Conservation (phyloP, 2,888 invertebrate genomes). For the Automeris io region DNA sequence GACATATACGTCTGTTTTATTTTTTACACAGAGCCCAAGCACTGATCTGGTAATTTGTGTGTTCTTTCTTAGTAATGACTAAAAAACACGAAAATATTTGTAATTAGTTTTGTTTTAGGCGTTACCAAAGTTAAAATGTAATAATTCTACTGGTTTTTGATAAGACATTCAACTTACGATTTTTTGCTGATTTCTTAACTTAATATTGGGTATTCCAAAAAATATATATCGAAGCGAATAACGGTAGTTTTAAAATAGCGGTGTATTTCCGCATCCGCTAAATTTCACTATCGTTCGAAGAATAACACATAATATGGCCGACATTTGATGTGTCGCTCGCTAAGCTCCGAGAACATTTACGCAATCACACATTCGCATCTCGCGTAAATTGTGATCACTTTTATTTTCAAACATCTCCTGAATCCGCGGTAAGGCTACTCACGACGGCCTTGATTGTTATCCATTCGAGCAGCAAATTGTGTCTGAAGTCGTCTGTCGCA, state of each 20-base stretch:
- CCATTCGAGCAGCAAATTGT: constrained; percentile 43
- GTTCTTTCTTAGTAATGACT: constrained; percentile 65
- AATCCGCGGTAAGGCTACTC: constrained; percentile 31
- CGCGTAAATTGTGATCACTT: constrained; percentile 59
- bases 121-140: constrained; percentile 26
- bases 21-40: too few species aligned
- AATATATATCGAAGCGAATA: too few species aligned
- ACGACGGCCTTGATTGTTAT: constrained; percentile 51
- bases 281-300: too few species aligned
- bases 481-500: constrained; percentile 48
- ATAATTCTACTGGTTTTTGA: too few species aligned
- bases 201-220: too few species aligned
- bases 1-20: too few species aligned
- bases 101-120: constrained; percentile 38
- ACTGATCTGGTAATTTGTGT: constrained; percentile 60
- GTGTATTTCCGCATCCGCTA: too few species aligned
- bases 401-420: constrained; percentile 56
- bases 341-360: constrained; percentile 25
- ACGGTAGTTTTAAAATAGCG: too few species aligned
- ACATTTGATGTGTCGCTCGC: background rate
- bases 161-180: too few species aligned
- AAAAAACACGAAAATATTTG: constrained; percentile 35
- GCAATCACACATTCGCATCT: constrained; percentile 32
- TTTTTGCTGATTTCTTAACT: too few species aligned
- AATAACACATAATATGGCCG: background rate